phyloP scores from a whole-genome alignment of 2,797 vertebrate genomes.

The Silurus aristotelis region DNA sequence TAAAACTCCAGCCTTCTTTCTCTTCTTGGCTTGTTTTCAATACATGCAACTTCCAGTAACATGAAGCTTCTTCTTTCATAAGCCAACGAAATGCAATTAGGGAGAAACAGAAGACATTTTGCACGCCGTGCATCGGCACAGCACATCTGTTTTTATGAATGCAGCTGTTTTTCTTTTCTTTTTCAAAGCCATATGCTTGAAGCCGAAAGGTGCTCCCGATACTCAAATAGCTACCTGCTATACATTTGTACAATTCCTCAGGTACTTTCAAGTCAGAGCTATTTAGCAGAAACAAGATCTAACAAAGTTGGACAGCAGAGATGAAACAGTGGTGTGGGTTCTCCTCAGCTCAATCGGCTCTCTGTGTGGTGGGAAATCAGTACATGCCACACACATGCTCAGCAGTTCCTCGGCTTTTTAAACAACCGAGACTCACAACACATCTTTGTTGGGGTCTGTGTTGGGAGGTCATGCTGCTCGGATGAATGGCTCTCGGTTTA shows the following conservation, averaged over 20 bases:
- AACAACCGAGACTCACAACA: slow-evolving; percentile 42
- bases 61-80: background rate
- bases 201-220: background rate
- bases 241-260: slow-evolving; percentile 4
- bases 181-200: background rate
- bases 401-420: slow-evolving; percentile 51
- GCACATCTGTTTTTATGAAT: slow-evolving; percentile 21
- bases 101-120: background rate
- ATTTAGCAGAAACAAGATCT: slow-evolving; percentile 2
- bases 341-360: slow-evolving; percentile 45
- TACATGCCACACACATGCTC: slow-evolving; percentile 32
- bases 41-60: background rate
- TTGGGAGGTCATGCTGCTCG: background rate
- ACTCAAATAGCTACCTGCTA: background rate
- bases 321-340: slow-evolving; percentile 32
- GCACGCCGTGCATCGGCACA: background rate
- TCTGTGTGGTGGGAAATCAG: slow-evolving; percentile 48
- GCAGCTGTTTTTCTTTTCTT: background rate
- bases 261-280: slow-evolving; percentile 6
- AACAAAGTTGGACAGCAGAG: slow-evolving; percentile 42
- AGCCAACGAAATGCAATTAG: slow-evolving; percentile 12
- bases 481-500: slow-evolving; percentile 62
- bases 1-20: background rate
- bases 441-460: slow-evolving; percentile 46
- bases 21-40: background rate